Base-by-base conservation (phyloP, 2,797 vertebrate genomes). In the Hirundo rustica region DNA sequence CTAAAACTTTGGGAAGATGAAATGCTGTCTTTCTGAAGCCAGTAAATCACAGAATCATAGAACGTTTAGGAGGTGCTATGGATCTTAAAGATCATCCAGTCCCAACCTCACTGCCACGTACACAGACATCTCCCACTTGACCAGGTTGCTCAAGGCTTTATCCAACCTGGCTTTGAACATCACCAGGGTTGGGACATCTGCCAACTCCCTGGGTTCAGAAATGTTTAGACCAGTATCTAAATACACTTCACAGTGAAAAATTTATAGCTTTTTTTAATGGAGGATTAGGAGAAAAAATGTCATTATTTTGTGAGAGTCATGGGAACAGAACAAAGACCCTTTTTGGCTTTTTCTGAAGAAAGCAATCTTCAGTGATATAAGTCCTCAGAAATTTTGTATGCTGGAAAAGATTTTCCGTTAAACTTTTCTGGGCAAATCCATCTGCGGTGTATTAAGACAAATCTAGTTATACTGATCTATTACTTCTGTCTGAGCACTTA, bases 361-460 rank as follows among this genome's bases (percentile, higher is more conserved):
- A 92, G 57, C 8, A 87, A 60, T 54, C 36, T 18, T 87, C 44
- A 12, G 42, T 57, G 42, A 89, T 79, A 40, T 27, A 94, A 89
- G 13, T 89, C 44, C 25, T 68, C 73, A 80, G 60, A 92, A 91
- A 57, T 32, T 60, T 58, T 81, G 45, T 50, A 81, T 74, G 17
- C 26, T n/a, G 38, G 53, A 68, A 85, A 87, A 87, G 64, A 90
- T 92, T 89, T 96, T 93, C 74, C 0, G 0, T 78, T 21, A 90
- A 96, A 68, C 32, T 96, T 89, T 86, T 77, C 61, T 85, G 42
- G 82, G 90, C 26, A 87, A 95, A 94, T 96, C 95, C 94, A 95
- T 90, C 79, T 88, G 65, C 25, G 89, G 20, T 95, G 83, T 95
- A 96, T 92, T 96, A 97, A 96, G 93, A 91, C 77, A 96, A 96